Evolutionary conservation across 2,797 vertebrate genomes (phyloP).

Genomic region (Hippopotamyrus pictus): DNA sequence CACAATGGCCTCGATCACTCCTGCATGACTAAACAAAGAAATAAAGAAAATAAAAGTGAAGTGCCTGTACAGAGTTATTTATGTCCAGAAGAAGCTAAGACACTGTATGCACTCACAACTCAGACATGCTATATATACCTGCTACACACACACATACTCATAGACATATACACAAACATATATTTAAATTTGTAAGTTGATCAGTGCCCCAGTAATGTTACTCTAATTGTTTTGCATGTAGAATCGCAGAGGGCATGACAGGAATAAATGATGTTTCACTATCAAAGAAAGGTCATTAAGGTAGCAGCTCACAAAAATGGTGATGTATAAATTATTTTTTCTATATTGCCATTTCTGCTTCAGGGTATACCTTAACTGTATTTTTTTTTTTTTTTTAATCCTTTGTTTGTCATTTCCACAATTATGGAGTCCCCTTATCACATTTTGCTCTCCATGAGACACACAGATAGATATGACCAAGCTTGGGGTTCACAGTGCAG

Average conservation of each 20-base stretch:
- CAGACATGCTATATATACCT: background rate
- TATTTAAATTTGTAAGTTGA: background rate
- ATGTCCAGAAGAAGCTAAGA: slow-evolving; percentile 81
- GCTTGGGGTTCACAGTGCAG: background rate
- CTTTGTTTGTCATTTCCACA: background rate
- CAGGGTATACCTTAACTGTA: background rate
- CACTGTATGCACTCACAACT: background rate
- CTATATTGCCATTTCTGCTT: background rate
- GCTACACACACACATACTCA: background rate
- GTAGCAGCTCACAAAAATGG: background rate
- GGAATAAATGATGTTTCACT: background rate
- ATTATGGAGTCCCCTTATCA: background rate
- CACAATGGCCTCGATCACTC: slow-evolving; percentile 75
- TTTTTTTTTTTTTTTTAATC: background rate
- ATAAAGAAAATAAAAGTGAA: slow-evolving; percentile 24
- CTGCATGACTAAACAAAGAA: slow-evolving; percentile 66
- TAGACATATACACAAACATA: background rate
- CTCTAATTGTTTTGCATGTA: background rate
- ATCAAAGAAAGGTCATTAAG: background rate
- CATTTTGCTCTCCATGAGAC: background rate
- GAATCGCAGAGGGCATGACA: background rate
- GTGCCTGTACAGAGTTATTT: slow-evolving; percentile 80
- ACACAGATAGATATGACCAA: background rate
- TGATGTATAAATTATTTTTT: background rate
- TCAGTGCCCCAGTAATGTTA: background rate